Conservation (phyloP, 2,797 vertebrate genomes). For the Stomatorhinus walkeri region DNA sequence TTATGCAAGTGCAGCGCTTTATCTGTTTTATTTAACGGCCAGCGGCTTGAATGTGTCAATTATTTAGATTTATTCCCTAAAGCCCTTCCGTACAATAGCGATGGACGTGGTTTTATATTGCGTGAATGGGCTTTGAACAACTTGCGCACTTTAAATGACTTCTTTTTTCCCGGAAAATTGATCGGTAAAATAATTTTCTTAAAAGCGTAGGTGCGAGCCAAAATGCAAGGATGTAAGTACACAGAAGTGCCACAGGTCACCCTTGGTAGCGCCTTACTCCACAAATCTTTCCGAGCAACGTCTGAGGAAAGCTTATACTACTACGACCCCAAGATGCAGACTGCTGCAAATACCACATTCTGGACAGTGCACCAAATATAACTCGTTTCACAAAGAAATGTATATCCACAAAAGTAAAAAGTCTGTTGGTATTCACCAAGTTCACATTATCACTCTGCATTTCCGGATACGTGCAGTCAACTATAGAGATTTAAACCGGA, state of each 20-base stretch:
- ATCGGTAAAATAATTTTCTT: neutral
- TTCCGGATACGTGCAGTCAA: neutral
- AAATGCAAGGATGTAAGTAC: neutral
- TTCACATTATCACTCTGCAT: neutral
- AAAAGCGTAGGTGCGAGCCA: neutral
- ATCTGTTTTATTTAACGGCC: neutral
- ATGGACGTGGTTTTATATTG: neutral
- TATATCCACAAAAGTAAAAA: neutral
- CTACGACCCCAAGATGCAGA: constrained; percentile 49
- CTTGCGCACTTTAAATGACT: neutral
- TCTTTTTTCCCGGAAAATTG: neutral
- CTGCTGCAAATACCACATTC: constrained; percentile 40
- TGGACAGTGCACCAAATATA: constrained; percentile 12
- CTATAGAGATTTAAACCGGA: neutral
- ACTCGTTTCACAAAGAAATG: neutral
- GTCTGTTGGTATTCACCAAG: neutral
- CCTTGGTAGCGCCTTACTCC: neutral
- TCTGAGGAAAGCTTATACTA: constrained; percentile 36
- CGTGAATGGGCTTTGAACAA: neutral
- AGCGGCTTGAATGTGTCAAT: neutral
- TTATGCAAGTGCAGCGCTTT: neutral
- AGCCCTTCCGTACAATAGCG: neutral
- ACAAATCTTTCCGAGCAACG: constrained; percentile 3
- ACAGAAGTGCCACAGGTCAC: constrained; percentile 12
- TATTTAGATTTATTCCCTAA: neutral